Conservation (phyloP, 2,113 vertebrate genomes). For the Actinemys pallida region DNA sequence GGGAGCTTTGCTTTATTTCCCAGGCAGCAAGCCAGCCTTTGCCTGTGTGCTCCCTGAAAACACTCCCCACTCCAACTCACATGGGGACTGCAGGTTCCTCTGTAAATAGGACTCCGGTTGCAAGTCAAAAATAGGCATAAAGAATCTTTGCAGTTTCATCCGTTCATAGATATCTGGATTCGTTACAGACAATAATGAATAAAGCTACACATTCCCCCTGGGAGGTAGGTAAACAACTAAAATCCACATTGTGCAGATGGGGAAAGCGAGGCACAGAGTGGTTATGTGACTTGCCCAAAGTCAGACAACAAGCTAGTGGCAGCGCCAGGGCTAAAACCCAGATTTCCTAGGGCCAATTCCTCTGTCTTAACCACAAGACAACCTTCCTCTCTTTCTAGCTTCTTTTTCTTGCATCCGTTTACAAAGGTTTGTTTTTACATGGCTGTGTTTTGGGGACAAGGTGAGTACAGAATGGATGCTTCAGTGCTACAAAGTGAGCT, state of each 20-base stretch:
- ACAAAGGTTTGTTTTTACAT: neutral
- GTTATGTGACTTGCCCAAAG: rapidly evolving
- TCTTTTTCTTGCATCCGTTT: neutral
- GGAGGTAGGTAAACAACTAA: rapidly evolving
- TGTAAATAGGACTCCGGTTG: neutral
- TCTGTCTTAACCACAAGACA: neutral
- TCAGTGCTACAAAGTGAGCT: too few species aligned
- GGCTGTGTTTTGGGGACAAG: too few species aligned
- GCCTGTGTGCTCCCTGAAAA: neutral
- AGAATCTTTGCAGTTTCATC: neutral
- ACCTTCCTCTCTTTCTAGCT: neutral
- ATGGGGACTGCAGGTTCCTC: neutral
- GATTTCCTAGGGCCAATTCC: neutral
- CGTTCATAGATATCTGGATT: neutral
- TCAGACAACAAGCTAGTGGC: neutral
- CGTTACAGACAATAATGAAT: neutral
- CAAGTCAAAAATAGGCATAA: neutral
- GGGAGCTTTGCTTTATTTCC: too few species aligned
- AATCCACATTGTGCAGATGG: rapidly evolving
- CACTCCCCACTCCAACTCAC: neutral
- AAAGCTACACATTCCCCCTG: neutral
- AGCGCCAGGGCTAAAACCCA: neutral
- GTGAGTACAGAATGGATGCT: too few species aligned
- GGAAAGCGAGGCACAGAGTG: neutral
- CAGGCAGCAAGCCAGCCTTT: neutral